A percentile compares a stretch with the other conserved stretches of the same genome.
Evolutionary conservation across 2,113 vertebrate genomes (phyloP).

Genomic region (Chamaetylas fuelleborni): DNA sequence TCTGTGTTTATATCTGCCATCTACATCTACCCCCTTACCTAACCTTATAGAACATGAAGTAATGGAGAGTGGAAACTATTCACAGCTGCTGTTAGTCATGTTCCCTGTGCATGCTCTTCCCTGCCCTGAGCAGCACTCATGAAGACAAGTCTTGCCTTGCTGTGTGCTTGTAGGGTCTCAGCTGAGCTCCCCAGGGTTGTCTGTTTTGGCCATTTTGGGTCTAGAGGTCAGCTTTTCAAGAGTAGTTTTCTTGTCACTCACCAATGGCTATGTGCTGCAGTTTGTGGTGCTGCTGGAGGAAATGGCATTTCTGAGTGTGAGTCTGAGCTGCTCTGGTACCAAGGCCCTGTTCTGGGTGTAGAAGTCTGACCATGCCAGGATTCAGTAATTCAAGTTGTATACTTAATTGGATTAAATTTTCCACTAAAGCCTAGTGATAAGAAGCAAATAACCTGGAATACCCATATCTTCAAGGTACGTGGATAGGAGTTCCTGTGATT

Average conservation of each 20-base stretch:
- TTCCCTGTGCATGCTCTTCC: background rate
- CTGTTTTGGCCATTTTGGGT: background rate
- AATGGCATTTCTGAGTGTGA: background rate
- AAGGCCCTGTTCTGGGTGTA: background rate
- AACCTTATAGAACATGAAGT: background rate
- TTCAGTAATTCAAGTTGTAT: background rate
- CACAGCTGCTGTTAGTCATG: background rate
- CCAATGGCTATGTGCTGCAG: accelerated
- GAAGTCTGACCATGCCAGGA: background rate
- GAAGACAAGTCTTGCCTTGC: background rate
- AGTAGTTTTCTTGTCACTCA: accelerated
- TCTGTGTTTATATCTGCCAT: background rate
- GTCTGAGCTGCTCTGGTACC: background rate
- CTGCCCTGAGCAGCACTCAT: background rate
- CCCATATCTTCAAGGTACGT: background rate
- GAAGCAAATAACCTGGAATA: background rate
- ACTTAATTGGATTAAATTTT: conserved; percentile 5
- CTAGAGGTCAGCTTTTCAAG: background rate
- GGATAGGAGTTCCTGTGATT: background rate
- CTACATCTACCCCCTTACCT: background rate
- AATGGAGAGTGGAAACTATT: background rate
- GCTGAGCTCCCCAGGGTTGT: background rate
- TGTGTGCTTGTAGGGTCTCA: background rate
- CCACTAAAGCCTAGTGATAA: background rate
- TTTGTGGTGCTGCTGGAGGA: background rate